Conservation (phyloP, 2,888 invertebrate genomes). For the Cheiracanthium punctorium region DNA sequence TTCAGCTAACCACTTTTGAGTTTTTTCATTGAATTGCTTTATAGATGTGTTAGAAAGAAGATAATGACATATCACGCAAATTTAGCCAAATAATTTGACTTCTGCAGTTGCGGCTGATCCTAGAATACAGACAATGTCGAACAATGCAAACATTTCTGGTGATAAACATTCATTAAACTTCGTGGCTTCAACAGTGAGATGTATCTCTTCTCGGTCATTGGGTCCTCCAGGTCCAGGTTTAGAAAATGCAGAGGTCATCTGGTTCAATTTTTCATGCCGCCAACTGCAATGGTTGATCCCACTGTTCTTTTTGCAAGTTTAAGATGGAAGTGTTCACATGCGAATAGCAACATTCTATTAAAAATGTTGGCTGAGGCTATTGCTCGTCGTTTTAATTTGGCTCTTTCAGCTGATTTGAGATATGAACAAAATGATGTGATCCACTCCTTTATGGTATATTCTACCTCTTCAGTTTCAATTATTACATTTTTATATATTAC, state of each 20-base stretch:
- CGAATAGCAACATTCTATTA: neutral
- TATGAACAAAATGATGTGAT: neutral
- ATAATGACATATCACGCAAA: too few species aligned
- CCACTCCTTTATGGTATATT: neutral
- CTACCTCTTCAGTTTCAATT: neutral
- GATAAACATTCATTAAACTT: neutral
- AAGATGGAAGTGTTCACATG: neutral
- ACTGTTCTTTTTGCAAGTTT: neutral
- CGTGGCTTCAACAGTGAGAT: neutral
- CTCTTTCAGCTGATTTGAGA: neutral
- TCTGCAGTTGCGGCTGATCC: neutral
- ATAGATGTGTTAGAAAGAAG: neutral
- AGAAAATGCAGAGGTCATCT: neutral
- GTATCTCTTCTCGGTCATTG: neutral
- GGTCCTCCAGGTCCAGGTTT: neutral
- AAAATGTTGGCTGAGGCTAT: neutral
- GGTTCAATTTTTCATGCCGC: neutral
- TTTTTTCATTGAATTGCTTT: neutral
- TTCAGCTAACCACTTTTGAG: neutral
- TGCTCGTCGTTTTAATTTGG: neutral
- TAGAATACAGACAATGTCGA: neutral
- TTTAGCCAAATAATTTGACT: neutral
- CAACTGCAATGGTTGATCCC: neutral
- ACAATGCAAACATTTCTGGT: neutral
- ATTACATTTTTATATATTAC: neutral